These are phyloP conservation scores for Meiosimyza decipiens DNA, from an alignment of 2,888 invertebrate genomes.

Conservation along the genomic window DNA sequence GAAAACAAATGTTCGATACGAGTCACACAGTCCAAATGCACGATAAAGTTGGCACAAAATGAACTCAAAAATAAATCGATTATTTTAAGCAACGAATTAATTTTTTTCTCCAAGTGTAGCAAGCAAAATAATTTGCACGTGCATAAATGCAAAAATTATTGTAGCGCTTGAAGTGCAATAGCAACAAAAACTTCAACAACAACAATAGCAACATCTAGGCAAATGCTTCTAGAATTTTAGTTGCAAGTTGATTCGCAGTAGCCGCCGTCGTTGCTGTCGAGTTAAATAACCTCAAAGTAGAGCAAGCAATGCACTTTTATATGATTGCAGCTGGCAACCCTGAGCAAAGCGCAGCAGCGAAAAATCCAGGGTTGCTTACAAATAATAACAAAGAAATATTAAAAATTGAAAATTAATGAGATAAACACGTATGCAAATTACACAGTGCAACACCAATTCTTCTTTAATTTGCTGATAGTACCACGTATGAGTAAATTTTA, in stretches of 20 bases:
- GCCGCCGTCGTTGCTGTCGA: not conserved
- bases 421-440: too few species aligned
- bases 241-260: not conserved
- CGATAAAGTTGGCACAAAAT: too few species aligned
- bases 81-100: too few species aligned
- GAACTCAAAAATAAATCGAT: too few species aligned
- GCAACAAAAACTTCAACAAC: constrained; percentile 1
- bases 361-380: constrained; percentile 23
- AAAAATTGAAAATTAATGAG: too few species aligned
- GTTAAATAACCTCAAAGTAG: constrained; percentile 25
- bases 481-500: too few species aligned
- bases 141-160: not conserved
- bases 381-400: not conserved
- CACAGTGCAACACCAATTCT: too few species aligned
- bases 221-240: constrained; percentile 15
- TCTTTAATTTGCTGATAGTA: too few species aligned
- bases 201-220: not conserved
- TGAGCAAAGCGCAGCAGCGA: constrained; percentile 9
- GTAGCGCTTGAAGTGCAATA: not conserved
- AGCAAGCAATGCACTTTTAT: constrained; percentile 30
- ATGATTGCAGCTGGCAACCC: constrained; percentile 24
- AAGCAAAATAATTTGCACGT: constrained; percentile 22
- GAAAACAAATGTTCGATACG: not conserved
- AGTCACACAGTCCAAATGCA: too few species aligned
- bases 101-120: too few species aligned